phyloP scores from a whole-genome alignment of 2,888 invertebrate genomes.

The Meiosimyza decipiens region DNA sequence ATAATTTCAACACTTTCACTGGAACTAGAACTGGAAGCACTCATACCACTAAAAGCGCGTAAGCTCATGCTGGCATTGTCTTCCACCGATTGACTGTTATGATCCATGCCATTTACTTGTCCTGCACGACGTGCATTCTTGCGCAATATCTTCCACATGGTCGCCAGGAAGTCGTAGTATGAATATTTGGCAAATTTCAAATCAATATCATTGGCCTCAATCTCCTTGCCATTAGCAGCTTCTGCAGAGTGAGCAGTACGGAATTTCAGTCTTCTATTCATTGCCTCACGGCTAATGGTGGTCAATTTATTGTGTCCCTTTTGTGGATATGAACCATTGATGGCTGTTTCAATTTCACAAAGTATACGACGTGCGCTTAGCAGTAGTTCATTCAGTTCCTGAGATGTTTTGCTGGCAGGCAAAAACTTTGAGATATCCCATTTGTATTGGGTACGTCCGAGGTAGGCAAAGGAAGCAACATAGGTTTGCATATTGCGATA shows the following conservation, averaged over 20 bases:
- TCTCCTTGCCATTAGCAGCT: constrained; percentile 38
- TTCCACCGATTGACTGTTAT: constrained; percentile 22
- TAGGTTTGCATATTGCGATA: constrained; percentile 60
- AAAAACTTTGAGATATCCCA: constrained; percentile 50
- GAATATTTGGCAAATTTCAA: constrained; percentile 55
- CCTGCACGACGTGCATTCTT: constrained; percentile 19
- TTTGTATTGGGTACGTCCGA: constrained; percentile 55
- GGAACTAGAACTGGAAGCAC: constrained; percentile 36
- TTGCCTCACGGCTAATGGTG: constrained; percentile 44
- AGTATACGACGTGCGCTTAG: constrained; percentile 56
- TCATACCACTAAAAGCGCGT: constrained; percentile 31
- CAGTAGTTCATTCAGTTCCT: constrained; percentile 56
- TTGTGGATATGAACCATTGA: constrained; percentile 55
- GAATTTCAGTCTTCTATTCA: constrained; percentile 53
- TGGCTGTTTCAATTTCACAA: constrained; percentile 62
- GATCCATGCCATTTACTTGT: constrained; percentile 17
- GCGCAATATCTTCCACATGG: constrained; percentile 49
- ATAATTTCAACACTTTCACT: constrained; percentile 39
- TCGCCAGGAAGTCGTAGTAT: constrained; percentile 52
- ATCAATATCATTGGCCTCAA: constrained; percentile 46
- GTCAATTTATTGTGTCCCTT: constrained; percentile 48
- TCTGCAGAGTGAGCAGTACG: constrained; percentile 40
- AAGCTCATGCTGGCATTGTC: constrained; percentile 38
- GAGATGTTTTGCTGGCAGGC: constrained; percentile 43
- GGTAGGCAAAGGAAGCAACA: constrained; percentile 58